phyloP scores from a whole-genome alignment of 2,113 vertebrate species.

The Ciconia boyciana region DNA sequence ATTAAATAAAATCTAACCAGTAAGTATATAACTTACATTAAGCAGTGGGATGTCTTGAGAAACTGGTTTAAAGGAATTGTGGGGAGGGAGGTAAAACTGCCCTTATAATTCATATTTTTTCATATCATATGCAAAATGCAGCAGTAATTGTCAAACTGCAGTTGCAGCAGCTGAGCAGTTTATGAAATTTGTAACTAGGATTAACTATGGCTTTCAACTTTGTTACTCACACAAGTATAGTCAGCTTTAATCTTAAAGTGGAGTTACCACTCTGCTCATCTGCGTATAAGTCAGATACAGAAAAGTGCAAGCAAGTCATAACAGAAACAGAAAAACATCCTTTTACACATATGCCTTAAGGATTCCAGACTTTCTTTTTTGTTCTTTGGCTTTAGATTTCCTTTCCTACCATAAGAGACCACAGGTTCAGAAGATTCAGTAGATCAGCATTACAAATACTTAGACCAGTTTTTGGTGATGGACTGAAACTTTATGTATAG shows the following conservation, averaged over 20 bases:
- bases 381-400: background rate
- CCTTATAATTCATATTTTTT: background rate
- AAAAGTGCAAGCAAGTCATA: background rate
- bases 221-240: background rate
- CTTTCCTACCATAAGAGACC: background rate
- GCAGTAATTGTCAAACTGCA: background rate
- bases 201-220: background rate
- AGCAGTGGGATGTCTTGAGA: background rate
- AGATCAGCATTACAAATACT: background rate
- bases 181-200: background rate
- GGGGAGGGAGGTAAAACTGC: background rate
- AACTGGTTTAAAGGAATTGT: background rate
- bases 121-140: background rate
- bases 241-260: background rate
- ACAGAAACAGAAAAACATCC: background rate
- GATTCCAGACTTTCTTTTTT: background rate
- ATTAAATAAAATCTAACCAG: background rate
- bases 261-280: background rate
- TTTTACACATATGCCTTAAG: background rate
- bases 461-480: background rate
- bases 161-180: background rate
- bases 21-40: background rate
- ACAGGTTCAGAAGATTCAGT: background rate
- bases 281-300: background rate
- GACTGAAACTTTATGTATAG: background rate